phyloP scores from a whole-genome alignment of 1,140 invertebrate species.

The Aphidius gifuensis region DNA sequence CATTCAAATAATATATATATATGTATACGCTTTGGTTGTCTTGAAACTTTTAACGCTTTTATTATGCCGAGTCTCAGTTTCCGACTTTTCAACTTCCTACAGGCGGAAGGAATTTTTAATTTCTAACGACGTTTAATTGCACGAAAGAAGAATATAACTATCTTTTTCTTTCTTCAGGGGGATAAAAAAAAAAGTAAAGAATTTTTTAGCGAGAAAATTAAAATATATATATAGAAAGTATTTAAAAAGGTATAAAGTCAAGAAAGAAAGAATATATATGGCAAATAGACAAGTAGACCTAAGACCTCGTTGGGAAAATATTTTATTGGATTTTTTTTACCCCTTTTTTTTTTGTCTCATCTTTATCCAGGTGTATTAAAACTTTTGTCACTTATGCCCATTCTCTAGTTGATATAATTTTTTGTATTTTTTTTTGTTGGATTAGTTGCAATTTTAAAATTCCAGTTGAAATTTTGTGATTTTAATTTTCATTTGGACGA shows the following conservation, averaged over 20 bases:
- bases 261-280: slow-evolving; percentile 1
- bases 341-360: not conserved
- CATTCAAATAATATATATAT: not conserved
- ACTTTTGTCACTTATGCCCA: slow-evolving; percentile 18
- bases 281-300: slow-evolving; percentile 5
- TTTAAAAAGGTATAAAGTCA: slow-evolving; percentile 6
- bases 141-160: slow-evolving; percentile 21
- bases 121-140: slow-evolving; percentile 33
- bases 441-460: too few relatives aligned
- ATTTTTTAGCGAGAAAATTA: too few relatives aligned
- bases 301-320: slow-evolving; percentile 26
- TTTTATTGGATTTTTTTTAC: slow-evolving; percentile 11
- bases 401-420: too few relatives aligned
- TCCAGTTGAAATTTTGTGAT: not conserved
- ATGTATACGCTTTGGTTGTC: not conserved
- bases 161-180: slow-evolving; percentile 1
- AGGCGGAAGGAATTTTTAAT: slow-evolving; percentile 33
- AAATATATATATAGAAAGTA: not conserved
- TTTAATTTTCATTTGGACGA: not conserved
- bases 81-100: slow-evolving; percentile 23
- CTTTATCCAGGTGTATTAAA: slow-evolving; percentile 20
- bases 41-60: slow-evolving; percentile 32
- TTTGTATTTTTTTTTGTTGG: too few relatives aligned
- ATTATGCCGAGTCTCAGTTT: slow-evolving; percentile 23
- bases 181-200: slow-evolving; percentile 4